Base-by-base conservation (phyloP, 2,113 vertebrate species). In the Ornithorhynchus anatinus region DNA sequence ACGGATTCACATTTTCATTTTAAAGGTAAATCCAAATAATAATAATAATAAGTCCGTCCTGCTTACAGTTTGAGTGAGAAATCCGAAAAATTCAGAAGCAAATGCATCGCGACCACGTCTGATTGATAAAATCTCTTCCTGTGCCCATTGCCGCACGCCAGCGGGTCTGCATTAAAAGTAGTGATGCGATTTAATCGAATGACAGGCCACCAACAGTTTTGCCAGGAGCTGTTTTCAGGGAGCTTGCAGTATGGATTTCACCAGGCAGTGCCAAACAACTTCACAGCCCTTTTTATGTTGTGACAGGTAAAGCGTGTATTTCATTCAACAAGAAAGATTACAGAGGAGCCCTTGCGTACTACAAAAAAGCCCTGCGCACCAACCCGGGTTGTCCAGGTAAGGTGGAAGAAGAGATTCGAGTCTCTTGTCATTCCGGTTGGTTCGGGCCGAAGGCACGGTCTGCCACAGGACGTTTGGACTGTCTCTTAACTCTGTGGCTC, bases 311-410 rank as follows among this genome's bases (percentile, higher is more conserved):
- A 81, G 98, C 97, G 35, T 99, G 98, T 74, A 99, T 99, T 91
- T 99, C 98, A 38, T 99, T 99, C 83, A 99, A 99, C 86, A 99
- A 99, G 85, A 99, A 99, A 73, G 98, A 99, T 89, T 99, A 97
- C 75, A 95, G 97, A 91, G 98, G 98, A 80, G 96, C 98, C 17
- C 92, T 99, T 72, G 98, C 98, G 13, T 99, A 99, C 84, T 99
- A 99, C 86, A 99, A 99, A 89, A 99, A 99, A 86, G 98, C 98
- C 27, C 89, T 99, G 22, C 95, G 98, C 19, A 99, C 98, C 69
- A 99, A 99, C 79, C 97, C 98, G 2, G 97, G 97, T 69, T 99
- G 98, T 77, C 98, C 98, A 88, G 98, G 98, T 99, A 88, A 91
- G 89, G 73, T n/a, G n/a, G 59, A 45, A 12, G 45, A 60, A 35